Conservation (phyloP, 2,797 vertebrate species). For the Lacerta bilineata region DNA sequence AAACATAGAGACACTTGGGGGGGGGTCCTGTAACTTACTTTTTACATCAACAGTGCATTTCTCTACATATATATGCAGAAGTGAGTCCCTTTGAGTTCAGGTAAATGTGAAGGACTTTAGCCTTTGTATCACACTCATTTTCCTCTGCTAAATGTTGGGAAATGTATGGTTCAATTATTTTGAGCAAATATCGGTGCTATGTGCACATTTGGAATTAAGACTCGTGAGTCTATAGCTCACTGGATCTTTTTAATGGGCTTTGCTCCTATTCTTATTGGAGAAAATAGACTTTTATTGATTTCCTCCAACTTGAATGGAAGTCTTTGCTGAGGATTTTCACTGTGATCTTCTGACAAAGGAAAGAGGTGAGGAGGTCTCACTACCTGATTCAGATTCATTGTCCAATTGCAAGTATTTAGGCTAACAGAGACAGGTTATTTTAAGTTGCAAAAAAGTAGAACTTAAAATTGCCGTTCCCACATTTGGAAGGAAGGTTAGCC, state of each 20-base stretch:
- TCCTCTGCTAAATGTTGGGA: neutral
- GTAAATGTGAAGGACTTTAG: neutral
- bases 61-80: no score
- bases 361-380: neutral
- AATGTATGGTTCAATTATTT: neutral
- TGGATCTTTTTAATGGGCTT: neutral
- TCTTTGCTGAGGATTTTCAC: neutral
- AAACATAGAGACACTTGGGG: no score
- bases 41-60: neutral
- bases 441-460: neutral
- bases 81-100: no score
- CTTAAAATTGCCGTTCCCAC: neutral
- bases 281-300: neutral
- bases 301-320: neutral
- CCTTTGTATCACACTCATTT: neutral
- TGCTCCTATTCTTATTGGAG: neutral
- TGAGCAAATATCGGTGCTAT: neutral
- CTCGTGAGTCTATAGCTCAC: neutral
- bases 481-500: neutral
- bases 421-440: neutral
- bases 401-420: neutral
- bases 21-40: neutral
- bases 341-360: neutral
- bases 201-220: neutral
- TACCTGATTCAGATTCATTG: neutral